Evolutionary conservation across 2,888 invertebrate species (phyloP), one percentile per base, ranked within the genome.

Genomic region (Plagiodera versicolora): DNA sequence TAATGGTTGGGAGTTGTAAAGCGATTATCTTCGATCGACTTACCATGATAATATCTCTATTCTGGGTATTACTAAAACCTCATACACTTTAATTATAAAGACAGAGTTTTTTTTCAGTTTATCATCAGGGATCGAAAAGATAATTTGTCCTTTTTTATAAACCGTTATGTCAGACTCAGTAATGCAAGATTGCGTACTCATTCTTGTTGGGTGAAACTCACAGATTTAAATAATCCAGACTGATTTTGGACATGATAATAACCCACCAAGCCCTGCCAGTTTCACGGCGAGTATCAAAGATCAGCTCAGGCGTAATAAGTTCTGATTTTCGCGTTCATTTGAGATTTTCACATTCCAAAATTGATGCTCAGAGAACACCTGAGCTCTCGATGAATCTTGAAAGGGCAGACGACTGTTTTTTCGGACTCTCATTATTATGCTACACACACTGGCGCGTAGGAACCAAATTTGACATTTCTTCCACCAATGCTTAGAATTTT

Each of bases 401-500:
- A n/a, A n/a, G n/a, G n/a, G n/a, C n/a, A n/a, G n/a, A n/a, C n/a
- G n/a, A n/a, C n/a, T n/a, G n/a, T n/a, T n/a, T n/a, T n/a, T n/a
- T n/a, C n/a, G n/a, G n/a, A n/a, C n/a, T 32, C 50, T 67, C 63
- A 71, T 71, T 71, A 67, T 70, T 63, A 71, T 70, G 68, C 69
- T 63, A 67, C 57, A 30, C 65, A 59, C 28, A 48, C 61, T 61
- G n/a, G 62, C 63, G 68, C 63, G 69, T 70, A 68, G 69, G 70
- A 68, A 69, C 62, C 50, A 50, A n/a, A 59, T 59, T n/a, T 28
- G 54, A 54, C 45, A 45, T 32, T 54, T 28, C 45, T 59, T 30
- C 44, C 54, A 28, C 50, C 50, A 55, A 39, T 56, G 56, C 18
- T 20, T 47, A 48, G 62, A 62, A 62, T 61, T 61, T 61, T 58